Evolutionary conservation across 2,888 invertebrate genomes (phyloP), one percentile per base, ranked within the genome.

Genomic region (Diarsia mendica): DNA sequence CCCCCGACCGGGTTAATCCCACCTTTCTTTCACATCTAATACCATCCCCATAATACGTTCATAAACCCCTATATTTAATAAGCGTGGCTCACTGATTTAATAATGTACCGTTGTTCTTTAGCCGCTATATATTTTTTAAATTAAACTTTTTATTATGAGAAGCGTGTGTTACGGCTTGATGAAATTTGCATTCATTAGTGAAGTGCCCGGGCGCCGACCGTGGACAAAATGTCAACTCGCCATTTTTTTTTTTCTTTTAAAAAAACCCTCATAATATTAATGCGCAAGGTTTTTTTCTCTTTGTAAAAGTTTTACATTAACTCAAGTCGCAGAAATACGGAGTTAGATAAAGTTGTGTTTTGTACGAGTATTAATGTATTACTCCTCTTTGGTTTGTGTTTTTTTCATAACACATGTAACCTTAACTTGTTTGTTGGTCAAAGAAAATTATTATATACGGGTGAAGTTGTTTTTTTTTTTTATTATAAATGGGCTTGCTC

Each of bases 161-260:
- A 89, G 87, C 92, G 91, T 92, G 91, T 92, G 92, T 93, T 86
- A 87, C 88, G 87, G 90, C 89, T 90, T 94, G 92, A 94, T 94
- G 92, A 93, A 95, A 95, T 95, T 95, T 94, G 93, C 95, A 95
- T 95, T 95, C 94, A 94, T 95, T 95, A 95, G 93, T 89, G 86
- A 90, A 93, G 92, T 92, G 90, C 82, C 85, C 85, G 83, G 85
- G 89, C 78, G 80, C 74, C 82, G 85, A 78, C 80, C 86, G 85
- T 86, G 85, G 86, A 88, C 87, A 87, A 89, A 90, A 89, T 88
- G 88, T 88, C 83, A 86, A 85, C 86, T 73, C 77, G 15, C 69
- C 73, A 61, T 83, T 85, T 87, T 83, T 84, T 83, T 84, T 87
- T 80, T 82, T 58, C 15, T 75, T 72, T 65, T 44, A n/a, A 76